Evolutionary conservation across 2,888 invertebrate species (phyloP), one percentile per base, ranked within the genome.

Genomic region (Sceliomorpha sp.): DNA sequence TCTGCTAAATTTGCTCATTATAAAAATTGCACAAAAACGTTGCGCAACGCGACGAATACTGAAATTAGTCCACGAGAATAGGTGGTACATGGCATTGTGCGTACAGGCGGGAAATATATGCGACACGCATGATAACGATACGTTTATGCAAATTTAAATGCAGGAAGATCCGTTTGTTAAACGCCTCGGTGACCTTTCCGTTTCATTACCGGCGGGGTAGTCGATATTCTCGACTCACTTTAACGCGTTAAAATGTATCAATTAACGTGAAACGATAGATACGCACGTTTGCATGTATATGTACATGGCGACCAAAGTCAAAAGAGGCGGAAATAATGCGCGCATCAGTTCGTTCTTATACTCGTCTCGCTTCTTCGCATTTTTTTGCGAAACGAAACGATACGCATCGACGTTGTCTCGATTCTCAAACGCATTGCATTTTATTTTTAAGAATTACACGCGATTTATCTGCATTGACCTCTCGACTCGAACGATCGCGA

Each of bases 91-190:
- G 42, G 48, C 55, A 59, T 66, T 27, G 48, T 51, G 40, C 51
- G 44, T 32, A 58, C 53, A 63, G 31, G 45, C 63, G 67, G 62
- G 71, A 63, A 74, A 70, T 70, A 66, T 68, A 66, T 63, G 63
- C 40, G 55, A 55, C 55, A 13, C 26, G 55, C 31, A 75, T 73
- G 75, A 50, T 73, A 74, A 78, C 76, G 72, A 76, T 73, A 76
- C 72, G 67, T 73, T 20, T 82, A 84, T 84, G 84, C 79, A 83
- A 84, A 84, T 84, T 84, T 84, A 82, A 83, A 70, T 80, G 76
- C 84, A 84, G 84, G 84, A 84, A 82, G 82, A 84, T 79, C 80
- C 82, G 77, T 81, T 78, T 70, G 77, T 76, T 76, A 73, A 82
- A 75, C 70, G 75, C 64, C 59, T 51, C 66, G 76, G 77, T 78